Evolutionary conservation across 2,113 vertebrate genomes (phyloP).

Genomic region (Beaufortia kweichowensis): DNA sequence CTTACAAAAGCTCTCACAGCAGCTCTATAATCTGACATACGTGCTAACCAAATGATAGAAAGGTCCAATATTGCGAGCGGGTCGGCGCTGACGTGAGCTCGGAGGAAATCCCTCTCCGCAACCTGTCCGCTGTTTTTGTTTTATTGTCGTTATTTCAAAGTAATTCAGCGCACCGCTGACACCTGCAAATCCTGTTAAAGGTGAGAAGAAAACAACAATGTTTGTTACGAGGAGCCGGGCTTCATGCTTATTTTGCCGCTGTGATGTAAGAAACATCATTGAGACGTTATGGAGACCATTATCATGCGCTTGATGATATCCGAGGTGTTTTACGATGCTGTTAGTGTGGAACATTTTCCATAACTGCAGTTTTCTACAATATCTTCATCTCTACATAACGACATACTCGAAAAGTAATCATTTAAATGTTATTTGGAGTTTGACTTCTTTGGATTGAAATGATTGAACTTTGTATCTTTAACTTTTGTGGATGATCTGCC

Average conservation of each 20-base stretch:
- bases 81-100: slow-evolving; percentile 6
- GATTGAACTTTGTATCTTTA: too few relatives aligned
- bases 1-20: not conserved
- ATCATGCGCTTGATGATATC: not conserved
- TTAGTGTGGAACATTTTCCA: not conserved
- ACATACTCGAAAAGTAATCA: too few relatives aligned
- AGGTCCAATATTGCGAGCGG: slow-evolving; percentile 30
- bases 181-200: slow-evolving; percentile 42
- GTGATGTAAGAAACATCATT: not conserved
- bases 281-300: not conserved
- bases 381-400: not conserved
- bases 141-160: slow-evolving; percentile 36
- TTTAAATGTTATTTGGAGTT: too few relatives aligned
- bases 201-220: slow-evolving; percentile 39
- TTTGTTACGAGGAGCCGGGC: not conserved
- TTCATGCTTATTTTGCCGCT: slow-evolving; percentile 17
- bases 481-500: too few relatives aligned
- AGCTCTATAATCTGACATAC: not conserved
- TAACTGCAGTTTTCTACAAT: not conserved
- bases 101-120: slow-evolving; percentile 24
- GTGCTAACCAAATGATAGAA: slow-evolving; percentile 24
- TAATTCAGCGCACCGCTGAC: slow-evolving; percentile 31
- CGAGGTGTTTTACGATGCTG: not conserved
- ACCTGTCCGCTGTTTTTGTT: slow-evolving; percentile 31
- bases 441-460: too few relatives aligned